Evolutionary conservation across 2,113 vertebrate genomes (phyloP).

Genomic region (Periophthalmus modestus): DNA sequence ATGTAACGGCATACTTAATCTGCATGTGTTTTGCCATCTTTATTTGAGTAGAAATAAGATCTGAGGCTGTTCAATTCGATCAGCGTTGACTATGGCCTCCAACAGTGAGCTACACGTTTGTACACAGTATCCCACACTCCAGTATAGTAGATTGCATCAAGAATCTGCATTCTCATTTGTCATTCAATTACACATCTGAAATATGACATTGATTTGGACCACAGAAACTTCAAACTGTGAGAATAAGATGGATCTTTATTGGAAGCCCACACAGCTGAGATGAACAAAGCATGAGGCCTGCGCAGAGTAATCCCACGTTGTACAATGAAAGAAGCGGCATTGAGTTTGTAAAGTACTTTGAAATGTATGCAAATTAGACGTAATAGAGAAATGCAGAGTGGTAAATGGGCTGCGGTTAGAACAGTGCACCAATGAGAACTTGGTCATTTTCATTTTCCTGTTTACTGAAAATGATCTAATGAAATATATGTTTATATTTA

Average conservation of each 20-base stretch:
- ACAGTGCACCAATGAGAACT: constrained; percentile 31
- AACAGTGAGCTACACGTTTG: constrained; percentile 13
- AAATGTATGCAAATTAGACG: constrained; percentile 52
- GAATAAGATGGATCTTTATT: constrained; percentile 31
- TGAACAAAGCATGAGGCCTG: constrained; percentile 48
- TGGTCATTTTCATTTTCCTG: constrained; percentile 45
- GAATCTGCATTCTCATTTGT: constrained; percentile 27
- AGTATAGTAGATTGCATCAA: background rate
- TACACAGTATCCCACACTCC: background rate
- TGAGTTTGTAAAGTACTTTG: constrained; percentile 55
- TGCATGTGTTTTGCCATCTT: constrained; percentile 1
- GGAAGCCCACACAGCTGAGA: constrained; percentile 27
- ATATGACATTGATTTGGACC: constrained; percentile 27
- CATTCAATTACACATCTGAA: constrained; percentile 31
- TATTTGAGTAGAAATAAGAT: background rate
- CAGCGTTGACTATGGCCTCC: constrained; percentile 1
- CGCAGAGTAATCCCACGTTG: constrained; percentile 23
- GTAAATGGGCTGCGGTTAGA: constrained; percentile 47
- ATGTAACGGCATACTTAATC: background rate
- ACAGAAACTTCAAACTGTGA: constrained; percentile 8
- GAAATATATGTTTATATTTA: constrained; percentile 59
- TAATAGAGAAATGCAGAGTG: constrained; percentile 32
- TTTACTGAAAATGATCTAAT: constrained; percentile 56
- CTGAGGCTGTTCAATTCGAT: constrained; percentile 4
- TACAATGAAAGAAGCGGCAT: constrained; percentile 29